Percentiles rank a stretch among this genome's conserved stretches.
These are phyloP conservation scores for Papilio gigon DNA, from an alignment of 2,888 invertebrate genomes.

Conservation along the genomic window DNA sequence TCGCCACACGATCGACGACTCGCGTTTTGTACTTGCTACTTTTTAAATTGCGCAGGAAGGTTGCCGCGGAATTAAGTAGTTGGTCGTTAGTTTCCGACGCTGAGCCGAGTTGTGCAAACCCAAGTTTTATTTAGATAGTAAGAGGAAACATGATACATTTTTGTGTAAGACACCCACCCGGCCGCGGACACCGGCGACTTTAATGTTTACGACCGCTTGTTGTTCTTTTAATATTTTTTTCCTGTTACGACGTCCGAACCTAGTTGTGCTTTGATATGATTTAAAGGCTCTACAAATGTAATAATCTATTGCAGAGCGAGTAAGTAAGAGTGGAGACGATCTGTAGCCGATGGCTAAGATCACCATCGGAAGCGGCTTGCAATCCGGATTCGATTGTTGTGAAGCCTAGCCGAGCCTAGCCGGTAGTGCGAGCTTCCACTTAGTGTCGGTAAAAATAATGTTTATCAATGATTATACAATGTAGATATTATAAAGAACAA, in stretches of 20 bases:
- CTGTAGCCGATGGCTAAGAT: background rate
- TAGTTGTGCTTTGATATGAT: background rate
- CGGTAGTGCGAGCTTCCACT: background rate
- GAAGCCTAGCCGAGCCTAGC: background rate
- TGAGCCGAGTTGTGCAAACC: too few relatives aligned
- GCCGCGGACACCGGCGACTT: too few relatives aligned
- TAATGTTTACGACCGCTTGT: too few relatives aligned
- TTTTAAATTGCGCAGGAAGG: background rate
- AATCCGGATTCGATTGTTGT: background rate
- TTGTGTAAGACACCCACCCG: too few relatives aligned
- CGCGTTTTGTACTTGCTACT: background rate
- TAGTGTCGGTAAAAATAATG: too few relatives aligned
- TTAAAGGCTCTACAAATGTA: background rate
- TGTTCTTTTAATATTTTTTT: background rate
- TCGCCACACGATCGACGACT: background rate
- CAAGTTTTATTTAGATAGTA: too few relatives aligned
- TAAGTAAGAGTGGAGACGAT: background rate
- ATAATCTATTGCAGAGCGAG: background rate
- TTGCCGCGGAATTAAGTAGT: background rate
- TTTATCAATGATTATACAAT: background rate
- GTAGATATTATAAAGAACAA: background rate
- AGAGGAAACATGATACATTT: too few relatives aligned
- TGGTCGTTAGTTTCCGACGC: too few relatives aligned
- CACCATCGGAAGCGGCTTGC: background rate
- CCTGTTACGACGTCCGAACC: background rate